Conservation (phyloP, 2,797 vertebrate species). For the Cyprinella venusta region DNA sequence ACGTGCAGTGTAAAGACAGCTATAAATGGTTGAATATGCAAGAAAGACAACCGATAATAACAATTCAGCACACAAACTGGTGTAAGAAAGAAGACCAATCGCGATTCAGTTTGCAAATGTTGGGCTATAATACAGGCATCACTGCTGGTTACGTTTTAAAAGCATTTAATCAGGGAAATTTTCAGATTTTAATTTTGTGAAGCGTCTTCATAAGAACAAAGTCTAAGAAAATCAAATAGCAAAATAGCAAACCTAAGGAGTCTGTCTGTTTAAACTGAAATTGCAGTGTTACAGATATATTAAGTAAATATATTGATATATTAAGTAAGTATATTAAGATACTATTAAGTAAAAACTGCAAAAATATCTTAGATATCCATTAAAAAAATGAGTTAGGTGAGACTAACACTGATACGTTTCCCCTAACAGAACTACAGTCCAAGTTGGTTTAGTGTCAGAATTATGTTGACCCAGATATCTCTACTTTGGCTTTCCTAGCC, state of each 20-base stretch:
- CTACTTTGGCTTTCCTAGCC: constrained; percentile 25
- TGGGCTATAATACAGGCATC: not conserved
- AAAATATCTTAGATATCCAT: not conserved
- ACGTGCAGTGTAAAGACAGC: not conserved
- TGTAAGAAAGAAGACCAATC: not conserved
- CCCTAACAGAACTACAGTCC: not conserved
- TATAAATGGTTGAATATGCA: not conserved
- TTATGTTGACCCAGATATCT: constrained; percentile 43
- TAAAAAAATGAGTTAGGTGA: not conserved
- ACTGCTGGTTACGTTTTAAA: not conserved
- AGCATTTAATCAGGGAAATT: not conserved
- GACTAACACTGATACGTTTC: constrained; percentile 14
- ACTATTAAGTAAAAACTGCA: not conserved
- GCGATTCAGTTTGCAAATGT: not conserved
- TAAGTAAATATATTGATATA: too few species aligned
- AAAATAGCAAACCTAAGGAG: not conserved
- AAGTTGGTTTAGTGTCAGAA: not conserved
- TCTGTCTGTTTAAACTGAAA: not conserved
- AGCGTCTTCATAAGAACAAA: not conserved
- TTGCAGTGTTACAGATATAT: too few species aligned
- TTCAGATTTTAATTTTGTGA: too few species aligned
- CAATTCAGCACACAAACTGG: not conserved
- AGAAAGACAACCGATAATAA: not conserved
- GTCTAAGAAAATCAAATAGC: not conserved
- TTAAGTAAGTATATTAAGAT: too few species aligned